Evolutionary conservation across 1,140 invertebrate genomes (phyloP).

Genomic region (Olivierus martensii): DNA sequence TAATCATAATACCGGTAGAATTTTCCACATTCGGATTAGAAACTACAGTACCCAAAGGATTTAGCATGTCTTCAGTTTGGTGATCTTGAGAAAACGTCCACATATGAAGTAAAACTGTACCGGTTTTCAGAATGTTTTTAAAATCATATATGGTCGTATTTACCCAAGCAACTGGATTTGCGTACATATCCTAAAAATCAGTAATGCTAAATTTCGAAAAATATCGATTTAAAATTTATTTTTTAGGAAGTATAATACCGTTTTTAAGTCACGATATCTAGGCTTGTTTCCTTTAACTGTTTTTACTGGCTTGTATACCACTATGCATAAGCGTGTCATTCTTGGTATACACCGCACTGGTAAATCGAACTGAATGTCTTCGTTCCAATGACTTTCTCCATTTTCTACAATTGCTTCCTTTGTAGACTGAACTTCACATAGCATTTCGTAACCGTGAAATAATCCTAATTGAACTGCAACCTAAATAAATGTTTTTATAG

Average conservation of each 20-base stretch:
- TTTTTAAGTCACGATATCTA: slow-evolving; percentile 31
- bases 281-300: slow-evolving; percentile 37
- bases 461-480: slow-evolving; percentile 67
- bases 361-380: slow-evolving; percentile 61
- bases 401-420: slow-evolving; percentile 40
- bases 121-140: slow-evolving; percentile 66
- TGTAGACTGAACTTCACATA: slow-evolving; percentile 58
- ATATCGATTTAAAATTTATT: not conserved
- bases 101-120: slow-evolving; percentile 72
- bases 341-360: slow-evolving; percentile 65
- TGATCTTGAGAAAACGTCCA: slow-evolving; percentile 74
- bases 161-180: slow-evolving; percentile 80
- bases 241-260: not conserved
- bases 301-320: slow-evolving; percentile 46
- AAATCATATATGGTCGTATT: slow-evolving; percentile 92
- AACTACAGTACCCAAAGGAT: slow-evolving; percentile 71
- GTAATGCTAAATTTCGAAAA: too few relatives aligned
- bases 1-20: slow-evolving; percentile 61
- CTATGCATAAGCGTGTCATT: slow-evolving; percentile 76
- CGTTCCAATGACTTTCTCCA: slow-evolving; percentile 59
- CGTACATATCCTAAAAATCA: slow-evolving; percentile 49
- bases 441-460: slow-evolving; percentile 67
- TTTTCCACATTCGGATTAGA: slow-evolving; percentile 70
- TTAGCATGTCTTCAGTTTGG: slow-evolving; percentile 68
- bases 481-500: slow-evolving; percentile 31